Evolutionary conservation across 2,797 vertebrate species (phyloP).

Genomic region (Psittacula echo): DNA sequence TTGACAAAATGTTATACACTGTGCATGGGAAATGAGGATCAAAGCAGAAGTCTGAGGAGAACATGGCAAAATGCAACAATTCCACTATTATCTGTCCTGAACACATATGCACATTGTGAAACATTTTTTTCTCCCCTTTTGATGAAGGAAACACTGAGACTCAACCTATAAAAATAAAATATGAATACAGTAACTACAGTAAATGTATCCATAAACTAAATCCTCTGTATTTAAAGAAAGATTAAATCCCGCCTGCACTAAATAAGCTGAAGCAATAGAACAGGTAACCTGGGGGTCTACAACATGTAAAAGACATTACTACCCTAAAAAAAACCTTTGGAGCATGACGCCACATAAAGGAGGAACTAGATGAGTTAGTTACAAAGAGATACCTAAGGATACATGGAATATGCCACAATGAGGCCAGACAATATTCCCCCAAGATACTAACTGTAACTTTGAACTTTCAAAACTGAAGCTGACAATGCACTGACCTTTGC

Average conservation of each 20-base stretch:
- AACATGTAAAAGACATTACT: not conserved
- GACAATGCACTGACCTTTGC: not conserved
- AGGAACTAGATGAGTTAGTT: not conserved
- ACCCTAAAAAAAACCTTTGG: not conserved
- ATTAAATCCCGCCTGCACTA: not conserved
- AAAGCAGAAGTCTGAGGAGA: not conserved
- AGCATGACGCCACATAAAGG: not conserved
- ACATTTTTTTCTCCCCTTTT: not conserved
- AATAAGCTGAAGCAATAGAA: not conserved
- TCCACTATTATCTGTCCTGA: not conserved
- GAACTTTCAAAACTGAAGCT: not conserved
- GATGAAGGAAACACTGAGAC: not conserved
- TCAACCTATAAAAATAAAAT: not conserved
- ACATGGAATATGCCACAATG: not conserved
- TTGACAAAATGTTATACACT: not conserved
- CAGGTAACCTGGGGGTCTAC: not conserved
- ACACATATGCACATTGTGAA: not conserved
- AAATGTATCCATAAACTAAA: not conserved
- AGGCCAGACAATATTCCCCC: not conserved
- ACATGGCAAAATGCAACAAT: not conserved
- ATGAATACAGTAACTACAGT: not conserved
- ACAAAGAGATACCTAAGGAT: not conserved
- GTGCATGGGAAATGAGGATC: accelerated
- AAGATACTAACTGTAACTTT: not conserved
- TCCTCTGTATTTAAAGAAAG: not conserved